These are phyloP conservation scores for Orchestes rusci DNA, from an alignment of 2,888 invertebrate genomes.

Conservation along the genomic window DNA sequence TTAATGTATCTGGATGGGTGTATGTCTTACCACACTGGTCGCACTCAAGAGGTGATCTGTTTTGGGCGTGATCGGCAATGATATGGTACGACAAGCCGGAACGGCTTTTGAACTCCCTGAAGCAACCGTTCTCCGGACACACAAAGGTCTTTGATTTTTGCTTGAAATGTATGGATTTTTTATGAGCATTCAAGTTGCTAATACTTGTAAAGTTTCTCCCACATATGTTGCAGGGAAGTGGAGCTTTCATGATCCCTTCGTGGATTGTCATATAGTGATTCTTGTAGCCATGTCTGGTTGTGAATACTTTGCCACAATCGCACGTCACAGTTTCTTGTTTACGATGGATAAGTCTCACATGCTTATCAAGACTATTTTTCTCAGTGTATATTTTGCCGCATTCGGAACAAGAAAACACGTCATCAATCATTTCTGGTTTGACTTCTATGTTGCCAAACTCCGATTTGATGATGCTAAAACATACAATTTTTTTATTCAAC, in stretches of 20 bases:
- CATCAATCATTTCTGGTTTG: too few species aligned
- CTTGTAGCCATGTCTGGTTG: neutral
- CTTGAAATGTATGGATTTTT: constrained; percentile 13
- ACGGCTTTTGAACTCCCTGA: constrained; percentile 20
- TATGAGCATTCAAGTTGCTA: constrained; percentile 13
- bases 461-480: too few species aligned
- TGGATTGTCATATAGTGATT: constrained; percentile 1
- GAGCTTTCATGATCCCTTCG: constrained; percentile 1
- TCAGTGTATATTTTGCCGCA: neutral
- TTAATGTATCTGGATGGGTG: constrained; percentile 19
- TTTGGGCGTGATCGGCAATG: constrained; percentile 34
- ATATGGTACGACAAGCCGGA: constrained; percentile 21
- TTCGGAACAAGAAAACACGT: constrained; percentile 1
- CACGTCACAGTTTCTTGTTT: neutral
- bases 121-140: constrained; percentile 19
- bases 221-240: constrained; percentile 37
- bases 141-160: constrained; percentile 3
- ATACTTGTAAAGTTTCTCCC: constrained; percentile 23
- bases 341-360: neutral
- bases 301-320: constrained; percentile 2
- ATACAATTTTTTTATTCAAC: too few species aligned
- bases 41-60: constrained; percentile 20
- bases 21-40: constrained; percentile 26
- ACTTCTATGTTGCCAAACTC: too few species aligned
- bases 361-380: neutral